phyloP scores from a whole-genome alignment of 1,140 invertebrate genomes.

The Formica exsecta region DNA sequence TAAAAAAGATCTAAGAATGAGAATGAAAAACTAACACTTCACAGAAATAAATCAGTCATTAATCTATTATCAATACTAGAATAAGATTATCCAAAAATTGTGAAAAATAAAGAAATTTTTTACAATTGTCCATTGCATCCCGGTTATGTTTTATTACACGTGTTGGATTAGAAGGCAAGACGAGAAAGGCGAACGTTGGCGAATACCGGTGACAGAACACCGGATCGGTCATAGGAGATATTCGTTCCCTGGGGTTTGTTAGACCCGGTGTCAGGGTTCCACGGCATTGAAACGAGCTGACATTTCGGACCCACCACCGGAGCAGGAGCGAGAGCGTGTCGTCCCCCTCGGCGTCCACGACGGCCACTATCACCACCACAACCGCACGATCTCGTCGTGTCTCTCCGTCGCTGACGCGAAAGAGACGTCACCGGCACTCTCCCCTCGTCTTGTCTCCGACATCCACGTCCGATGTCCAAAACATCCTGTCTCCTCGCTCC shows the following conservation, averaged over 20 bases:
- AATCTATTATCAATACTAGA: background rate
- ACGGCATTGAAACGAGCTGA: constrained; percentile 82
- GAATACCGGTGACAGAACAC: constrained; percentile 51
- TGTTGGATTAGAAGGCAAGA: background rate
- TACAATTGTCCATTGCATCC: background rate
- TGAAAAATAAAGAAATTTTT: background rate
- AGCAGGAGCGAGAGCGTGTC: constrained; percentile 56
- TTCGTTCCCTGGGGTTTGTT: constrained; percentile 81
- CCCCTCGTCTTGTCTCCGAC: constrained; percentile 54
- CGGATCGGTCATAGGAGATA: constrained; percentile 81
- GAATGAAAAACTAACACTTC: background rate
- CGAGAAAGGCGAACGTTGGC: constrained; percentile 44
- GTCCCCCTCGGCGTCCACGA: constrained; percentile 71
- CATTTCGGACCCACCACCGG: constrained; percentile 81
- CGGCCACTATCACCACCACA: constrained; percentile 64
- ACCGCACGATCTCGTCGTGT: constrained; percentile 56
- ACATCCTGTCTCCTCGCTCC: constrained; percentile 43
- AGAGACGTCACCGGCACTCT: constrained; percentile 71
- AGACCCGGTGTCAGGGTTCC: constrained; percentile 81
- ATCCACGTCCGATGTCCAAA: constrained; percentile 45
- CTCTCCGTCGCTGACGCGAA: constrained; percentile 68
- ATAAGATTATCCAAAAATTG: background rate
- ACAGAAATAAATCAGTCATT: background rate
- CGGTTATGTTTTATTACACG: constrained; percentile 33
- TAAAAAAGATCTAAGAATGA: background rate